Conservation (phyloP, 2,113 vertebrate genomes). For the Hyperopisus bebe region DNA sequence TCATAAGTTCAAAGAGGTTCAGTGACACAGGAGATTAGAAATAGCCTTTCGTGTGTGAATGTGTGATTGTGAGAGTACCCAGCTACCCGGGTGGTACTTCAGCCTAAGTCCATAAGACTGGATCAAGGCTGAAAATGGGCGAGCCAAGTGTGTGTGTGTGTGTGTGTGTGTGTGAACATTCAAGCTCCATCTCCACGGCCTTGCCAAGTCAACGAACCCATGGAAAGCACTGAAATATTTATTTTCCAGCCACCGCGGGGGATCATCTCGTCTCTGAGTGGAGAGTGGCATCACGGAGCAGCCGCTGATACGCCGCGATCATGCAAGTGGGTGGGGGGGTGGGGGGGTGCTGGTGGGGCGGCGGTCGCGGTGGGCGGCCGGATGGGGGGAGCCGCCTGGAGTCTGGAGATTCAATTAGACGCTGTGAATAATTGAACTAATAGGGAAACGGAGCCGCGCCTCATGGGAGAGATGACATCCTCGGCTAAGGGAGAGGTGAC, state of each 20-base stretch:
- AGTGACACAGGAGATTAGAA: neutral
- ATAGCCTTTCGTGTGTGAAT: neutral
- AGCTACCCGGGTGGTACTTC: neutral
- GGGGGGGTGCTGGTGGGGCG: neutral
- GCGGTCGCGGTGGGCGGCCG: slow-evolving; percentile 15
- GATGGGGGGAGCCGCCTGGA: slow-evolving; percentile 53
- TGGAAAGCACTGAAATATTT: neutral
- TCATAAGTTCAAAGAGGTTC: neutral
- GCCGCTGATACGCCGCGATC: neutral
- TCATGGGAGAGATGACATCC: slow-evolving; percentile 38
- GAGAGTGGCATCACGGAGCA: neutral
- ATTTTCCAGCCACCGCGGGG: neutral
- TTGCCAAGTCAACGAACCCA: neutral
- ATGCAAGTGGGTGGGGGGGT: too few species aligned
- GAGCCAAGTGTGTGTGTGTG: neutral
- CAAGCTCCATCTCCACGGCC: neutral
- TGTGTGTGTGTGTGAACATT: slow-evolving; percentile 12
- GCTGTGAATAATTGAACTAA: slow-evolving; percentile 40
- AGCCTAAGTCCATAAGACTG: neutral
- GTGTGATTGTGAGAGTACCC: neutral
- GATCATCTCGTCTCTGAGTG: neutral
- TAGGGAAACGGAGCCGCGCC: slow-evolving; percentile 29
- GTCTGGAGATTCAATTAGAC: slow-evolving; percentile 58
- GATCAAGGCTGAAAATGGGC: neutral
- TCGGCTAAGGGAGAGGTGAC: slow-evolving; percentile 30